Evolutionary conservation across 1,140 invertebrate genomes (phyloP).

Genomic region (Drosophila subpulchrella): DNA sequence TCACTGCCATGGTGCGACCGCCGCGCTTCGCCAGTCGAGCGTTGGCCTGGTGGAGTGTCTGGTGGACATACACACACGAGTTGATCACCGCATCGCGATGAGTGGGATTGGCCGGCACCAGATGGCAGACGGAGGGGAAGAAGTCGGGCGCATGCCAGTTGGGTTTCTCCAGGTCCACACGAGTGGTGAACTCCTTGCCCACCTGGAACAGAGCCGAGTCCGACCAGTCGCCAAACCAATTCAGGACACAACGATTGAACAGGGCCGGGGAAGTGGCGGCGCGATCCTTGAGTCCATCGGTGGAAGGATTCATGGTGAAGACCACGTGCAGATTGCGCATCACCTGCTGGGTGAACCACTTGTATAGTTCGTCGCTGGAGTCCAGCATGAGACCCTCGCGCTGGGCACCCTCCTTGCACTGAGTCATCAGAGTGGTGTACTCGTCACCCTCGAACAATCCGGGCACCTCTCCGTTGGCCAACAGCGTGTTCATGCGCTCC

Average conservation of each 20-base stretch:
- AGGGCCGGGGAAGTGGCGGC: slow-evolving; percentile 99
- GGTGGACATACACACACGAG: slow-evolving; percentile 99
- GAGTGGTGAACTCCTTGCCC: slow-evolving; percentile 94
- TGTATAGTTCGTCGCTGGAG: slow-evolving; percentile 99
- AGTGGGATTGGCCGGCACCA: slow-evolving; percentile 90
- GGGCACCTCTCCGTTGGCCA: slow-evolving; percentile 98
- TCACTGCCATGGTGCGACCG: slow-evolving; percentile 98
- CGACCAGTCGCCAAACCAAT: slow-evolving; percentile 99
- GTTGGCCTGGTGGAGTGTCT: slow-evolving; percentile 98
- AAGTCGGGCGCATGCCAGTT: slow-evolving; percentile 94
- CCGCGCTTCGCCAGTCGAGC: slow-evolving; percentile 94
- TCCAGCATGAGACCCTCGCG: slow-evolving; percentile 99
- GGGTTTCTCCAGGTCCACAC: slow-evolving; percentile 92
- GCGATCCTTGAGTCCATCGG: slow-evolving; percentile 98
- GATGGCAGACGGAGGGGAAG: slow-evolving; percentile 93
- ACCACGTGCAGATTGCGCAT: slow-evolving; percentile 99
- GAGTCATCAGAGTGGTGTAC: slow-evolving; percentile 99
- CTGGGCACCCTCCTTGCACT: slow-evolving; percentile 99
- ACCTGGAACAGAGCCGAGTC: slow-evolving; percentile 97
- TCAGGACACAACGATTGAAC: slow-evolving; percentile 99
- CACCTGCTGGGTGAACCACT: slow-evolving; percentile 98
- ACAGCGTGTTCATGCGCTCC: slow-evolving; percentile 99
- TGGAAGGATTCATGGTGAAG: slow-evolving; percentile 99
- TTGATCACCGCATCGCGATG: slow-evolving; percentile 98
- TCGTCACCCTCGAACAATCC: slow-evolving; percentile 97